These are phyloP conservation scores for Drosophila atroscutellata DNA, from an alignment of 2,888 invertebrate species.

Conservation along the genomic window DNA sequence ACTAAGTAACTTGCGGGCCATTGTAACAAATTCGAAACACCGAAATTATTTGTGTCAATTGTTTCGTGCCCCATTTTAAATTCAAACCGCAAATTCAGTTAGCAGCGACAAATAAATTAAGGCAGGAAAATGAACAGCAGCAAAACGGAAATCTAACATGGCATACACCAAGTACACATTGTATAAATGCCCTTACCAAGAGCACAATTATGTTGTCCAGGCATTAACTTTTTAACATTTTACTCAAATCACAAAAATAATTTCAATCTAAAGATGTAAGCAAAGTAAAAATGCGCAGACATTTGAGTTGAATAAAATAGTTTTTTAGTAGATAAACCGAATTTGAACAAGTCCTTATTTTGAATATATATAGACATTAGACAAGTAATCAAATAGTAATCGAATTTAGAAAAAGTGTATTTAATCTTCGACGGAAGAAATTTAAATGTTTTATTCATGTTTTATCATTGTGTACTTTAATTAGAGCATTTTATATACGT, in stretches of 20 bases:
- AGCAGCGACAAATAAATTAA: slow-evolving; percentile 68
- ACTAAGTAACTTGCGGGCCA: slow-evolving; percentile 36
- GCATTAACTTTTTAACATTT: background rate
- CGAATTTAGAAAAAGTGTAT: background rate
- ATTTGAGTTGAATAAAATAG: background rate
- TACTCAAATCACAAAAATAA: background rate
- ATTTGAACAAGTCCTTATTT: background rate
- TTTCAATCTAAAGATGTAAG: background rate
- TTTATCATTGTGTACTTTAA: slow-evolving; percentile 5
- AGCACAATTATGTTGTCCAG: background rate
- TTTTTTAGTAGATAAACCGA: background rate
- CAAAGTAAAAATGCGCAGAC: background rate
- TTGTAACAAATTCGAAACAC: slow-evolving; percentile 42
- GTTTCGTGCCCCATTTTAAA: slow-evolving; percentile 54
- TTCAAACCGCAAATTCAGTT: slow-evolving; percentile 73
- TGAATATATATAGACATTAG: background rate
- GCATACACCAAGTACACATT: background rate
- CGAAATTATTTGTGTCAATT: slow-evolving; percentile 60
- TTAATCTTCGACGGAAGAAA: background rate
- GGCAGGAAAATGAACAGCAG: background rate
- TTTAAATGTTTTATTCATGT: background rate
- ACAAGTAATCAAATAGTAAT: background rate
- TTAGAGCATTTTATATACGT: slow-evolving; percentile 1
- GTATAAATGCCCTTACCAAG: background rate
- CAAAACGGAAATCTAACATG: slow-evolving; percentile 45